Evolutionary conservation across 2,888 invertebrate genomes (phyloP), one percentile per base, ranked within the genome.

Genomic region (Dyspetes luteomarginatus): DNA sequence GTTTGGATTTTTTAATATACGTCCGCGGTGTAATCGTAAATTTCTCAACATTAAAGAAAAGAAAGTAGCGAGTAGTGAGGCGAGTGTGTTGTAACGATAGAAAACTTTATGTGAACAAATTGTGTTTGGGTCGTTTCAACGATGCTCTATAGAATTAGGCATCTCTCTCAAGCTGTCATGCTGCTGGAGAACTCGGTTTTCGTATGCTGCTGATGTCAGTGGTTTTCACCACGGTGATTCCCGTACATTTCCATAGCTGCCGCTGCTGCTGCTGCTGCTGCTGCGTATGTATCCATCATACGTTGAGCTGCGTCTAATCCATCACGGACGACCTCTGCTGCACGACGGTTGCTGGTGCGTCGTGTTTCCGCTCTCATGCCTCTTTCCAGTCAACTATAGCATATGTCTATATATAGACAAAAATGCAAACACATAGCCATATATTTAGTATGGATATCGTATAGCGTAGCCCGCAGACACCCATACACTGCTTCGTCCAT

Each of bases 271-370:
- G 43, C 50, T 64, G 64, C 30, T 56, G 56, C 43, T 65, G 56
- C 69, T 80, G 72, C 60, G 73, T 82, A 73, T 78, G 75, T 86
- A 88, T 88, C 85, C 84, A 85, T 89, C 86, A 87, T 86, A 83
- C 83, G 88, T 85, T 88, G 83, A 83, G 69, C 74, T 36, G 81
- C 78, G 85, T 86, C 88, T 87, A 88, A 89, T 89, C 88, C 88
- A 88, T 88, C 87, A 89, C 76, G 76, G 62, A 73, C 64, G 74
- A 60, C 56, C 48, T 60, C 78, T 69, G 72, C 22, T 43, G 79
- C 69, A 74, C 52, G 71, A 43, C 17, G 55, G 67, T 48, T 48
- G n/a, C n/a, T 41, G 62, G 43, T 56, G 62, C 55, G 75, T 56
- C 26, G 36, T 72, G 41, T 71, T 65, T 58, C 74, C 58, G 69